phyloP scores from a whole-genome alignment of 2,797 vertebrate genomes.

The Gobio occitaniae region DNA sequence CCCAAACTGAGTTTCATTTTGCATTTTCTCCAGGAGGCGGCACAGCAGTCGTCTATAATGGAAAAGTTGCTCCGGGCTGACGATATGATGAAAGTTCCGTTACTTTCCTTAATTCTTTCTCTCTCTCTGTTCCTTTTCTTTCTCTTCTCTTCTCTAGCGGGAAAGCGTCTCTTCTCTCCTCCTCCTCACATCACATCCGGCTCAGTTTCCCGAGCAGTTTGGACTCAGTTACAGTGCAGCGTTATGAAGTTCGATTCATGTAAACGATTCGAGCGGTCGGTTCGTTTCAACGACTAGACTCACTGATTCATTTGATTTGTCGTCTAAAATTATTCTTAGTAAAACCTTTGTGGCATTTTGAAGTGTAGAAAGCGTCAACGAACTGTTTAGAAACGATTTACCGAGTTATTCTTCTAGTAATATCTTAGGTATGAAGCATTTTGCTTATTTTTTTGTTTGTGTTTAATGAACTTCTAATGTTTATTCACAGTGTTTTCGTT shows the following conservation, averaged over 20 bases:
- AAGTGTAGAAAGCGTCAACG: not conserved
- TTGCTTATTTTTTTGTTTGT: not conserved
- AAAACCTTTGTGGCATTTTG: not conserved
- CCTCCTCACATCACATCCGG: conserved; percentile 82
- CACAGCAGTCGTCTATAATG: conserved; percentile 27
- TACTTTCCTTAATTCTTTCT: conserved; percentile 38
- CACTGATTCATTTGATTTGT: not conserved
- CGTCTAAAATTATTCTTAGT: not conserved
- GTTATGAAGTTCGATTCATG: conserved; percentile 7
- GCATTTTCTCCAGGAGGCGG: conserved; percentile 21
- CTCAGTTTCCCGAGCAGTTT: conserved; percentile 70
- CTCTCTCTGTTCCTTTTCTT: conserved; percentile 33
- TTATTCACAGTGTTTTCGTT: not conserved
- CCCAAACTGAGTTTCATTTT: not conserved
- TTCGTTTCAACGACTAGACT: not conserved
- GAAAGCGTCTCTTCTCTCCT: conserved; percentile 49
- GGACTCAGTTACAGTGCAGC: conserved; percentile 31
- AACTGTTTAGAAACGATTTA: not conserved
- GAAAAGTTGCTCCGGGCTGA: not conserved
- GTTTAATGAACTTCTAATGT: not conserved
- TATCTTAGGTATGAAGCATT: not conserved
- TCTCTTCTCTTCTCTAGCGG: conserved; percentile 55
- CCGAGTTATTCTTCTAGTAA: not conserved
- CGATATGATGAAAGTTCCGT: conserved; percentile 66
- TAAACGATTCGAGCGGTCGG: not conserved